These are phyloP conservation scores for Picathartes gymnocephalus DNA, from an alignment of 2,113 vertebrate genomes.

Conservation along the genomic window DNA sequence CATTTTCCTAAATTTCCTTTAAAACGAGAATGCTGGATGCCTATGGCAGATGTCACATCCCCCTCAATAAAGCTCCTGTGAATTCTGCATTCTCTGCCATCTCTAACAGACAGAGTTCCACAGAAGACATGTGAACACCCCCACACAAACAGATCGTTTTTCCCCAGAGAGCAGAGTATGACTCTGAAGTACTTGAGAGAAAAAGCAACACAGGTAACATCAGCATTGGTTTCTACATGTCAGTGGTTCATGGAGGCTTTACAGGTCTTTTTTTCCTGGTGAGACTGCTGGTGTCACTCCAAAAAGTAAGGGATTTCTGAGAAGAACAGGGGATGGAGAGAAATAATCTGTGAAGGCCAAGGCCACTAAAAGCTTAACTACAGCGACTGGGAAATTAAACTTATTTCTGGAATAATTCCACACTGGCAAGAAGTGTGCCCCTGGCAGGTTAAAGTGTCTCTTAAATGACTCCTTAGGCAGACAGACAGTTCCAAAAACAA, in stretches of 20 bases:
- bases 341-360: neutral
- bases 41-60: neutral
- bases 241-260: neutral
- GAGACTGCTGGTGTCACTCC: neutral
- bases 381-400: slow-evolving; percentile 1
- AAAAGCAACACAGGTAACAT: neutral
- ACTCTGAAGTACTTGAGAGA: neutral
- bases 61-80: neutral
- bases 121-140: neutral
- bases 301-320: neutral
- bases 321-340: neutral
- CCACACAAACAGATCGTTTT: neutral
- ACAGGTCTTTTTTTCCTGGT: neutral
- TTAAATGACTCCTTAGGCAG: slow-evolving; percentile 49
- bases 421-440: slow-evolving; percentile 37
- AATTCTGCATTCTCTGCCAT: neutral
- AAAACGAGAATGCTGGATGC: neutral
- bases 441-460: slow-evolving; percentile 50
- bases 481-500: slow-evolving; percentile 57
- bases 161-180: neutral
- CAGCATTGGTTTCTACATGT: neutral
- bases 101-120: neutral
- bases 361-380: slow-evolving; percentile 33
- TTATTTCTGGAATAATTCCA: slow-evolving; percentile 49
- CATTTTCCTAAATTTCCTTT: neutral